Evolutionary conservation across 1,140 invertebrate genomes (phyloP), one percentile per base, ranked within the genome.

Genomic region (Grapholita molesta): DNA sequence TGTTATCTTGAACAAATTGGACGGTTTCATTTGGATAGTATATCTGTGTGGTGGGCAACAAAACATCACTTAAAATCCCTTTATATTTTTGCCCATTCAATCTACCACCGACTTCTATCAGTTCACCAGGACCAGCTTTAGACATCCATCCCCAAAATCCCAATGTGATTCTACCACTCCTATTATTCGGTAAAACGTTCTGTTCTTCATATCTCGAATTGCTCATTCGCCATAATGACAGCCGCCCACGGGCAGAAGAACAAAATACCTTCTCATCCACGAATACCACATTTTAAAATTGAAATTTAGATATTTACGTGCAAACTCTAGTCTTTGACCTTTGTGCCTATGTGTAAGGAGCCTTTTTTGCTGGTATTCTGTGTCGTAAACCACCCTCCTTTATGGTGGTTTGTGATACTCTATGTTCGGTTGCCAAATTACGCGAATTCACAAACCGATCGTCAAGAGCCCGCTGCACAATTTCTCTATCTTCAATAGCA

Each of bases 111-210:
- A 72, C 66, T 53, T 66, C 55, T 18, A 32, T 18, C 3, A 72
- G 18, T 66, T 72, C 71, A 24, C 30, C 30, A 30, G 30, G 30
- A 42, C 71, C 67, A 5, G 23, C 42, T n/a, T 21, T 5, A 12
- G 33, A 64, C 66, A 72, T 72, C 70, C 67, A 72, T 3, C 53
- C 70, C 70, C 70, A 72, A 48, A 64, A 72, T 1, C 67, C 67
- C 1, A 70, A 3, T 3, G 2, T 64, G 11, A 72, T 66, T 33
- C 68, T 33, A 3, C 70, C 70, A 35, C 52, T 69, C 8, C 25
- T 2, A 3, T 33, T 57, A n/a, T 72, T 38, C 9, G 23, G 24
- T 11, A 67, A 21, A 15, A 72, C 3, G 33, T 72, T 57, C n/a
- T 18, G 12, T n/a, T 9, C 2, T 12, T 70, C 15, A 66, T 70